Base-by-base conservation (phyloP, 1,140 invertebrate genomes). In the Eulimnadia texana region DNA sequence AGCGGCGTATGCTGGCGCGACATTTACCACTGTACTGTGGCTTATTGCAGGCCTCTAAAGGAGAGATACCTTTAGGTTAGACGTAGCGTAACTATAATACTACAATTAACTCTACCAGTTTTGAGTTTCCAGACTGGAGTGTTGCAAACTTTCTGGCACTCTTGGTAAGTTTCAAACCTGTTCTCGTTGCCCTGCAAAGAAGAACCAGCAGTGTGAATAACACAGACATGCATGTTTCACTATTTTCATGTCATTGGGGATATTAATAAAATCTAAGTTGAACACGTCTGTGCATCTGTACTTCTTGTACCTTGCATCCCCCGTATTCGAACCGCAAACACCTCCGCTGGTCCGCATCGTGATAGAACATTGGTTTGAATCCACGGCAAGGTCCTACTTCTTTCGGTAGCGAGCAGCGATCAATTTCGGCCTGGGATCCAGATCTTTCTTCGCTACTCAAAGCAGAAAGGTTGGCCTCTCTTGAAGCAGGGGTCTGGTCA, bases 331-430 rank as follows among this genome's bases (percentile, higher is more conserved):
- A 86, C 66, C 79, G 77, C 58, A 79, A 70, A 67, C 87, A 88
- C n/a, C 73, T 67, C 49, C 83, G 81, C 2, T 77, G 78, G 2
- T 73, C 69, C 13, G 70, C 67, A 60, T 93, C 85, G 68, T 83
- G 93, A 70, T 84, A 90, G 76, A 80, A 93, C n/a, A n/a, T n/a
- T n/a, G n/a, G n/a, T n/a, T n/a, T n/a, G n/a, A n/a, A n/a, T n/a
- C n/a, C n/a, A n/a, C n/a, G n/a, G n/a, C n/a, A n/a, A n/a, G n/a
- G n/a, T n/a, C n/a, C n/a, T n/a, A n/a, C n/a, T n/a, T n/a, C 62
- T 67, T 79, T 75, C 29, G 88, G 83, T 68, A 95, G 70, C 56
- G 69, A 70, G 73, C 92, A 92, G 0, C 80, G 71, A 70, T 90
- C 81, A 80, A 70, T 64, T 13, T 63, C 57, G 55, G 16, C 27